A percentile compares a stretch with the other conserved stretches of the same genome.
Conservation (phyloP, 2,797 vertebrate species). For the Allobates femoralis region DNA sequence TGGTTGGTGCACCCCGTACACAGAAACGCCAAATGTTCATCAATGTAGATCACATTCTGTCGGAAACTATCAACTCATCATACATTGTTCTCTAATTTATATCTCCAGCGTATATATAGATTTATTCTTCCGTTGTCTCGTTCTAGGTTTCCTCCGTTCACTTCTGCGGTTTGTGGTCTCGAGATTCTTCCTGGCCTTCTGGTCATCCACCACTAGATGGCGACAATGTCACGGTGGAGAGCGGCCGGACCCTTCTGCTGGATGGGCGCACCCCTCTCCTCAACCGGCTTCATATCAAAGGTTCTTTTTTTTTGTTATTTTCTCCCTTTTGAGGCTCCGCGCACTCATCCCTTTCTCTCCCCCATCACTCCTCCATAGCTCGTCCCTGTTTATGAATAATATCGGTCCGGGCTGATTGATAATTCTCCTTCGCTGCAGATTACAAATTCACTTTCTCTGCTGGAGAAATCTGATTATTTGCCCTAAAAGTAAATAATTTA, state of each 20-base stretch:
- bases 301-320: conserved; percentile 61
- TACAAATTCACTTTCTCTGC: conserved; percentile 45
- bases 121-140: not conserved
- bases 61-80: too few relatives aligned
- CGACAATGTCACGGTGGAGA: conserved; percentile 79
- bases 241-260: conserved; percentile 67
- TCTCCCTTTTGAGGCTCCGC: not conserved
- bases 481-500: conserved; percentile 50
- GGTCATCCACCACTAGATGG: conserved; percentile 78
- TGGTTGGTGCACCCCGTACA: too few relatives aligned
- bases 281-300: conserved; percentile 74
- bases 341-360: conserved; percentile 30
- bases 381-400: conserved; percentile 35
- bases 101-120: too few relatives aligned
- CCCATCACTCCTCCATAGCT: not conserved
- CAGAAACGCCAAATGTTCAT: too few relatives aligned
- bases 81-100: too few relatives aligned
- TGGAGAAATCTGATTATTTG: conserved; percentile 39
- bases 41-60: too few relatives aligned
- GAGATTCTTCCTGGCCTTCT: conserved; percentile 72
- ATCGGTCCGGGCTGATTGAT: conserved; percentile 32
- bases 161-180: conserved; percentile 72
- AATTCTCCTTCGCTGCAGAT: conserved; percentile 19
- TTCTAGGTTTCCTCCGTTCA: conserved; percentile 66
- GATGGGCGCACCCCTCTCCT: conserved; percentile 69